Percentiles rank a stretch among this genome's conserved stretches.
Conservation (phyloP, 2,888 invertebrate genomes). For the Abscondita cerata region DNA sequence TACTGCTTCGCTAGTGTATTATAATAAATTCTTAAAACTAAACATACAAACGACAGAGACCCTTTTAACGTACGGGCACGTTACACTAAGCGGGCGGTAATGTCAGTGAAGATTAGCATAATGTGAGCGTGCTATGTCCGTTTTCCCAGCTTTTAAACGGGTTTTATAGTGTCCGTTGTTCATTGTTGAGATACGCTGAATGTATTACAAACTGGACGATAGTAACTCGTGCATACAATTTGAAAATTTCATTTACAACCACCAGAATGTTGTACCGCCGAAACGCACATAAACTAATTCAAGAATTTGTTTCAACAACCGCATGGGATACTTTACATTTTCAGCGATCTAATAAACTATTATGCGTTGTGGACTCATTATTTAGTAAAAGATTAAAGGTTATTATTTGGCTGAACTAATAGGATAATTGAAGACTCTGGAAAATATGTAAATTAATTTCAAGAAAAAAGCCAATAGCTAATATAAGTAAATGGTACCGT, state of each 20-base stretch:
- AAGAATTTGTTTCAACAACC: constrained; percentile 4
- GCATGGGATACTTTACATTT: constrained; percentile 1
- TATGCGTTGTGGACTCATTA: no score
- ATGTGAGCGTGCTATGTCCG: constrained; percentile 35
- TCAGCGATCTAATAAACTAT: no score
- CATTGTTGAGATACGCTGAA: constrained; percentile 33
- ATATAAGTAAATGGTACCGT: no score
- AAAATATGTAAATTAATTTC: no score
- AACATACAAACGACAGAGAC: constrained; percentile 29
- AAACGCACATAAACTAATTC: constrained; percentile 6
- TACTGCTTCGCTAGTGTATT: constrained; percentile 31
- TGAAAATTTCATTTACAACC: constrained; percentile 21
- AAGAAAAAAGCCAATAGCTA: no score
- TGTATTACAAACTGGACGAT: constrained; percentile 22
- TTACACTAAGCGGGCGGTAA: constrained; percentile 36
- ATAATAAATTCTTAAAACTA: constrained; percentile 30
- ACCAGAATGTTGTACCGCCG: neutral
- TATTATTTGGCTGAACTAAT: no score
- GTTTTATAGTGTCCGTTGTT: constrained; percentile 35
- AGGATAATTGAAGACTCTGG: no score
- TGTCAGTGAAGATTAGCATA: constrained; percentile 36
- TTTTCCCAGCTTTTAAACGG: constrained; percentile 35
- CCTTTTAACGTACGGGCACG: constrained; percentile 32
- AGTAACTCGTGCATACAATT: constrained; percentile 27
- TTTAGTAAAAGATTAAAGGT: no score